Base-by-base conservation (phyloP, 1,140 invertebrate species). In the Lordiphosa clarofinis region DNA sequence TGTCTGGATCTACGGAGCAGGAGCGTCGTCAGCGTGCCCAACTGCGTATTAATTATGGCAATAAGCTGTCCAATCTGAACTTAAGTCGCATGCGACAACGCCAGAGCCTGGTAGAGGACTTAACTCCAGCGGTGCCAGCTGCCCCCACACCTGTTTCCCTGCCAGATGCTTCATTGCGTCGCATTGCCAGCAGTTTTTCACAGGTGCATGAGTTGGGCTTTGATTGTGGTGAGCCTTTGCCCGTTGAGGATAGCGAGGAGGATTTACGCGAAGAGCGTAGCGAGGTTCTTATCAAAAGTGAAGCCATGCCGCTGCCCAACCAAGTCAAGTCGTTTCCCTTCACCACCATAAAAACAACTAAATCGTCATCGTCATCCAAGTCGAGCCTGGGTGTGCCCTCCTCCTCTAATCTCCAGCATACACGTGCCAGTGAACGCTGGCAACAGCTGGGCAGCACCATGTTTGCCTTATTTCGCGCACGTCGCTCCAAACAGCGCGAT, bases 121-220 rank as follows among this genome's bases (percentile, higher is more conserved):
- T 3, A 21, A 6, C 42, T 13, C 12, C 4, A 6, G 4, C 15
- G 15, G 19, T 11, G 9, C 12, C 11, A 6, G 40, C 36, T 9
- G 3, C n/a, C 28, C 1, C 3, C 4, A 3, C 21, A 4, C 21
- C 21, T 21, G 21, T 4, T 3, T 3, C 3, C 21, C 10, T 21
- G 19, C 5, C 7, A 3, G 24, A 10, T 9, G 12, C 48, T 13
- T 54, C 66, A 2, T 24, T 81, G 66, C 71, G 72, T 7, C 48
- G 71, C 5, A 82, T 81, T 5, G 58, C 76, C 8, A 82, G 76
- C 1, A 81, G 76, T 13, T 79, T 67, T 43, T 75, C 66, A 5
- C 52, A 71, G 15, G 75, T 81, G 0, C 40, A 58, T 10, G 55
- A 81, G 15, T 31, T 67, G 5, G 35, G 39, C 0, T 50, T 19